Evolutionary conservation across 2,113 vertebrate species (phyloP).

Genomic region (Oxyura jamaicensis): DNA sequence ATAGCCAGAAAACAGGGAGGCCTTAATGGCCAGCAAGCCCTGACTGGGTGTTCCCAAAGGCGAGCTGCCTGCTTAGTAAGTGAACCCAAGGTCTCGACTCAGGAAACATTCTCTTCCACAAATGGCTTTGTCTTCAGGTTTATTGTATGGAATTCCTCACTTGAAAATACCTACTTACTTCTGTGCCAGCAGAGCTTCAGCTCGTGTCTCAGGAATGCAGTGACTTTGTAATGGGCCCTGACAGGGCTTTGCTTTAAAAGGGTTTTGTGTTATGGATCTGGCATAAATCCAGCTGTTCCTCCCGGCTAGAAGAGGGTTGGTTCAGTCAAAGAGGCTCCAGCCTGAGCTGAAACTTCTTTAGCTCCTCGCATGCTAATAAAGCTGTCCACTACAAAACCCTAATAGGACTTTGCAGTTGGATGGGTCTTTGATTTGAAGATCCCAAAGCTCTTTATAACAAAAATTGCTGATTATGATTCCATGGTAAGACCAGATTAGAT

Average conservation of each 20-base stretch:
- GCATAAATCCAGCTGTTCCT: neutral
- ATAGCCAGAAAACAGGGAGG: neutral
- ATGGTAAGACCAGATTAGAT: neutral
- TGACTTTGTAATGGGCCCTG: neutral
- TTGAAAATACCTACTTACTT: neutral
- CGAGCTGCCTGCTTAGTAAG: neutral
- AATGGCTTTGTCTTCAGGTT: neutral
- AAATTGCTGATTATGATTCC: neutral
- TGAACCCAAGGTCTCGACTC: neutral
- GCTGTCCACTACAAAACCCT: neutral
- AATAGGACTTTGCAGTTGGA: neutral
- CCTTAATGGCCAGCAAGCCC: neutral
- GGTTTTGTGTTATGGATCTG: neutral
- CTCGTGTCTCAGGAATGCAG: neutral
- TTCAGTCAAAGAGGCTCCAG: neutral
- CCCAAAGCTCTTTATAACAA: neutral
- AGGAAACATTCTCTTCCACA: neutral
- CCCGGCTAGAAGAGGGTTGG: neutral
- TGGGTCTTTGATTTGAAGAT: neutral
- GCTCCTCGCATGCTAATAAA: neutral
- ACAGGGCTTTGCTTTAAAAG: neutral
- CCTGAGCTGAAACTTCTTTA: conserved; percentile 1
- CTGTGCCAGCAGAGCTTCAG: neutral
- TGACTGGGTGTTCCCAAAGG: neutral
- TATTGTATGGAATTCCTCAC: neutral